Percentiles rank a stretch among this genome's conserved stretches.
Conservation (phyloP, 1,140 invertebrate species). For the Choristoneura fumiferana region DNA sequence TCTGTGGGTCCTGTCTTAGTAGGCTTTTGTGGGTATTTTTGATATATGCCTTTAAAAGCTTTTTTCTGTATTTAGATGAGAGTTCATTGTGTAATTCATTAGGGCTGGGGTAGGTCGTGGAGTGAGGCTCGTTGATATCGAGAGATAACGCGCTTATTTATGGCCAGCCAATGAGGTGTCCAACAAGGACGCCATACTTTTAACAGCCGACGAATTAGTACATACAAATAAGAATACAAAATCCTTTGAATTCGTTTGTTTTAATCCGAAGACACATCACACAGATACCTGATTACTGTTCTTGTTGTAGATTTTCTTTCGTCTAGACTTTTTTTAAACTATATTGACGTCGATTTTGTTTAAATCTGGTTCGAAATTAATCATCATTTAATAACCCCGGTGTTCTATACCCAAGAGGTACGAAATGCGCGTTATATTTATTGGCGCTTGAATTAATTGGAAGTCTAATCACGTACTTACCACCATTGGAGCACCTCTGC, state of each 20-base stretch:
- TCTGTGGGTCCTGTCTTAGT: slow-evolving; percentile 73
- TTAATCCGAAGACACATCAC: neutral
- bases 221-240: slow-evolving; percentile 50
- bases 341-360: neutral
- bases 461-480: slow-evolving; percentile 48
- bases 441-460: slow-evolving; percentile 33
- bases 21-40: slow-evolving; percentile 77
- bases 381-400: slow-evolving; percentile 1
- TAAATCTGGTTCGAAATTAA: neutral
- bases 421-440: slow-evolving; percentile 16
- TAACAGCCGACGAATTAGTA: slow-evolving; percentile 63
- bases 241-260: neutral
- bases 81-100: slow-evolving; percentile 78
- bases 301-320: slow-evolving; percentile 3
- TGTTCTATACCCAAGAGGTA: neutral
- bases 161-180: slow-evolving; percentile 65
- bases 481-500: slow-evolving; percentile 40
- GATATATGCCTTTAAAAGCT: slow-evolving; percentile 79
- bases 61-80: slow-evolving; percentile 79
- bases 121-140: slow-evolving; percentile 69
- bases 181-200: slow-evolving; percentile 63
- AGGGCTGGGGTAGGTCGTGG: slow-evolving; percentile 67
- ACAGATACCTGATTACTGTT: neutral
- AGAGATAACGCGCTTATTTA: slow-evolving; percentile 73
- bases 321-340: slow-evolving; percentile 6